These are phyloP conservation scores for Scolopax rusticola DNA, from an alignment of 2,797 vertebrate species.

Conservation along the genomic window DNA sequence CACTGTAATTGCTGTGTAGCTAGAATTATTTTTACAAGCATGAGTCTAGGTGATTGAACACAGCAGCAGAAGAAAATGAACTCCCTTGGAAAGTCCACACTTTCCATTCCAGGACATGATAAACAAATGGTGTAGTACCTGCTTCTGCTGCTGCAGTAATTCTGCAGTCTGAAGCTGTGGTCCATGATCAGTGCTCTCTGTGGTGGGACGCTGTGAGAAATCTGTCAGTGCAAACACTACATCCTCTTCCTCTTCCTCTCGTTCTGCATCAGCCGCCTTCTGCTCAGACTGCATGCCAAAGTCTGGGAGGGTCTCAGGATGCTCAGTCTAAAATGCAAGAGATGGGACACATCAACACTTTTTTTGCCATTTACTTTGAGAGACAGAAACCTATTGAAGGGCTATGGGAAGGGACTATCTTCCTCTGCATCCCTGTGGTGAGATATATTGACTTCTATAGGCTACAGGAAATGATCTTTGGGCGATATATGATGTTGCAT, in stretches of 20 bases:
- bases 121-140: conserved; percentile 79
- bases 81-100: neutral
- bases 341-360: neutral
- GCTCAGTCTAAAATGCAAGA: conserved; percentile 78
- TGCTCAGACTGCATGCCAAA: conserved; percentile 66
- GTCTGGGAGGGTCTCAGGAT: conserved; percentile 85
- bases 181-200: conserved; percentile 72
- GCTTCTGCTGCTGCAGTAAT: conserved; percentile 87
- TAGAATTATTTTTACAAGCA: neutral
- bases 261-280: conserved; percentile 63
- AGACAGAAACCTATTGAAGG: neutral
- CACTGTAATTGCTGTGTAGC: neutral
- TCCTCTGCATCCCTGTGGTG: neutral
- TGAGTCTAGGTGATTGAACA: neutral
- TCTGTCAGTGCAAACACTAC: conserved; percentile 76
- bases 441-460: neutral
- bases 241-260: conserved; percentile 79
- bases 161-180: conserved; percentile 84
- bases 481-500: neutral
- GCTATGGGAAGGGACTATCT: neutral
- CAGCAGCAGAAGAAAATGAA: neutral
- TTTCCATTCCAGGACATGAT: neutral
- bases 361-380: neutral
- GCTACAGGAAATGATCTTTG: neutral
- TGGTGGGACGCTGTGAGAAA: conserved; percentile 75